These are phyloP conservation scores for Brachionichthys hirsutus DNA, from an alignment of 2,113 vertebrate species.

Conservation along the genomic window DNA sequence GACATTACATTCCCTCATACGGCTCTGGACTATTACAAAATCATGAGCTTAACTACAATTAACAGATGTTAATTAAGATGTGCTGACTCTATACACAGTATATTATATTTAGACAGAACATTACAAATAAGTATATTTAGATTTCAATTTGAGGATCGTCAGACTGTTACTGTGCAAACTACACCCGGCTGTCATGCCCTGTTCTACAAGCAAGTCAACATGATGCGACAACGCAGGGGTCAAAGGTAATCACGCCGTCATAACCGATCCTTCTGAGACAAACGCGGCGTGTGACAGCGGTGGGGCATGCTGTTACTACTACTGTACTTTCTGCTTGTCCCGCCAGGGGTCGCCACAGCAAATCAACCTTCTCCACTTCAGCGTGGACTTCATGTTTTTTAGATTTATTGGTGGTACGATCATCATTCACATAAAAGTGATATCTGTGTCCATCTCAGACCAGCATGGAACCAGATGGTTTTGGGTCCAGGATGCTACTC, in stretches of 20 bases:
- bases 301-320: conserved; percentile 15
- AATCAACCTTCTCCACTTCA: too few relatives aligned
- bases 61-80: too few relatives aligned
- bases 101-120: not conserved
- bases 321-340: too few relatives aligned
- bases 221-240: conserved; percentile 71
- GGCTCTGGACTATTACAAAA: not conserved
- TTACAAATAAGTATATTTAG: not conserved
- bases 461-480: too few relatives aligned
- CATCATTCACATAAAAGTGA: too few relatives aligned
- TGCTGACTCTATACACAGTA: too few relatives aligned
- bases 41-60: too few relatives aligned
- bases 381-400: too few relatives aligned
- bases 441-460: too few relatives aligned
- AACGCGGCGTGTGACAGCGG: conserved; percentile 38
- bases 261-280: conserved; percentile 56
- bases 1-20: not conserved
- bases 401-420: not conserved
- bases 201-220: conserved; percentile 38
- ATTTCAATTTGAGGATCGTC: not conserved
- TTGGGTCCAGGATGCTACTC: too few relatives aligned
- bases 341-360: too few relatives aligned
- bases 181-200: conserved; percentile 55
- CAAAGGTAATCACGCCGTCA: conserved; percentile 74
- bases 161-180: conserved; percentile 64